phyloP scores from a whole-genome alignment of 2,888 invertebrate genomes.

The Tenthredo amoena region DNA sequence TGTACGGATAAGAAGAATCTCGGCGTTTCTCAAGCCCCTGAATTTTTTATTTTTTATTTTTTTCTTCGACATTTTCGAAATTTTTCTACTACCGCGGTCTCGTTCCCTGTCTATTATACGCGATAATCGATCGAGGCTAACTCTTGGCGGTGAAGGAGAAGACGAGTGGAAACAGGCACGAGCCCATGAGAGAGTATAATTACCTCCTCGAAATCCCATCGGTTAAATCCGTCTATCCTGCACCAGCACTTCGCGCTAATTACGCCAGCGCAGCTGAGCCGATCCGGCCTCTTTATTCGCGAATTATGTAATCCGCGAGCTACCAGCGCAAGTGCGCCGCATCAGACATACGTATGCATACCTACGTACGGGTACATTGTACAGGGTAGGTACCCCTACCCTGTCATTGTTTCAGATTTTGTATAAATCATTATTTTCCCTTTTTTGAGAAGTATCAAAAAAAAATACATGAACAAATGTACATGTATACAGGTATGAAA shows the following conservation, averaged over 20 bases:
- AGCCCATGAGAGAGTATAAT: slow-evolving; percentile 19
- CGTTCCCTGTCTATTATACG: too few species aligned
- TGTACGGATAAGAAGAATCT: too few species aligned
- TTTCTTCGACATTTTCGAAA: too few species aligned
- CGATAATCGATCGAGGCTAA: not conserved
- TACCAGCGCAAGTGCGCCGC: not conserved
- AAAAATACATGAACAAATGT: too few species aligned
- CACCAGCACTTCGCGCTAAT: slow-evolving; percentile 25
- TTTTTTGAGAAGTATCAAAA: too few species aligned
- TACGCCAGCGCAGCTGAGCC: slow-evolving; percentile 11
- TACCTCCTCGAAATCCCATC: slow-evolving; percentile 34
- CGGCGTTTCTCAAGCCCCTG: too few species aligned
- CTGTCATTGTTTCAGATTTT: not conserved
- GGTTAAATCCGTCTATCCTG: slow-evolving; percentile 27
- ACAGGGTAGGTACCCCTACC: too few species aligned
- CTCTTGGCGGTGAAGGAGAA: not conserved
- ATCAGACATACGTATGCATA: not conserved
- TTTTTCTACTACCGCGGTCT: too few species aligned
- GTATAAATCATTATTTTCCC: not conserved
- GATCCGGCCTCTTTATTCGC: not conserved
- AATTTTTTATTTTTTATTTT: too few species aligned
- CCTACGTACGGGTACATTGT: too few species aligned
- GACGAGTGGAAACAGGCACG: slow-evolving; percentile 20
- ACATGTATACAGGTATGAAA: too few species aligned
- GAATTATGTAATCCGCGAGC: slow-evolving; percentile 1